Percentiles rank a stretch among this genome's conserved stretches.
Evolutionary conservation across 2,113 vertebrate species (phyloP).

Genomic region (Syngnathus scovelli): DNA sequence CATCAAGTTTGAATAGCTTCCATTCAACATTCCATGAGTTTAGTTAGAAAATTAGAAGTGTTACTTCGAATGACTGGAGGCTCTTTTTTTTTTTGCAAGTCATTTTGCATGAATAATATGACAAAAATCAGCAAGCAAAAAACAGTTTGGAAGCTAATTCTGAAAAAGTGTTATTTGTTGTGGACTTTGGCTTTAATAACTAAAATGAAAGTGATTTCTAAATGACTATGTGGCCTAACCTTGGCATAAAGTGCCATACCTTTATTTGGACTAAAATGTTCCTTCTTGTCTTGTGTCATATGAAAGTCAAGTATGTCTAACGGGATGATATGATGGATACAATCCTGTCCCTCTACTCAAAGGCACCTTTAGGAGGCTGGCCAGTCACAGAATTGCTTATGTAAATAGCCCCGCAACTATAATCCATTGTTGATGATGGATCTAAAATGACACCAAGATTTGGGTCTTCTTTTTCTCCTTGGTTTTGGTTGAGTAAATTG

Average conservation of each 20-base stretch:
- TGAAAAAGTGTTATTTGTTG: not conserved
- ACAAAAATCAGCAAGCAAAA: too few species aligned
- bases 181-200: not conserved
- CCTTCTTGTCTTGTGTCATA: conserved; percentile 3
- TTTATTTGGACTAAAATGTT: not conserved
- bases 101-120: too few species aligned
- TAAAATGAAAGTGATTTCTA: not conserved
- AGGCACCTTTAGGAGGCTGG: conserved; percentile 43
- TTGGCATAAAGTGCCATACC: not conserved
- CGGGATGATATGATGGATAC: conserved; percentile 26
- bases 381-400: conserved; percentile 49
- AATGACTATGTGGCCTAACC: not conserved
- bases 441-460: conserved; percentile 2
- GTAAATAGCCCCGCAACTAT: conserved; percentile 37
- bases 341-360: conserved; percentile 38
- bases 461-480: conserved; percentile 16
- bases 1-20: too few species aligned
- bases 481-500: not conserved
- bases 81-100: too few species aligned
- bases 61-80: too few species aligned
- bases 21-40: too few species aligned
- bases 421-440: conserved; percentile 44
- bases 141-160: not conserved
- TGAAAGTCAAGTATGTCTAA: conserved; percentile 24
- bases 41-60: too few species aligned